Evolutionary conservation across 2,888 invertebrate genomes (phyloP).

Genomic region (Pterobdella sp.): DNA sequence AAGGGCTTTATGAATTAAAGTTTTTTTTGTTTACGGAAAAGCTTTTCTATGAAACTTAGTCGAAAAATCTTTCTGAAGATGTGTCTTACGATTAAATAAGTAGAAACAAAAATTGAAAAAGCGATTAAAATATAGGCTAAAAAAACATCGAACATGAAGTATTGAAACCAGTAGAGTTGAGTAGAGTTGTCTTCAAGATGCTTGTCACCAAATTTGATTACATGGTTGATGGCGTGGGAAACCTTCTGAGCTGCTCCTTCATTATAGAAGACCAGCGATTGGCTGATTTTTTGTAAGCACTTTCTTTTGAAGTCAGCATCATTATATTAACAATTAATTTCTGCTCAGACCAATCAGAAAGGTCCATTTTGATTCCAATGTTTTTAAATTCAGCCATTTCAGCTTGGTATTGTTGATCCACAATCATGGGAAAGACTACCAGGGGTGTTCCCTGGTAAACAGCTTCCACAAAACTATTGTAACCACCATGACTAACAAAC

Average conservation of each 20-base stretch:
- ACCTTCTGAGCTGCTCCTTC: conserved; percentile 21
- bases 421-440: conserved; percentile 28
- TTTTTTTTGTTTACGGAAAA: no score
- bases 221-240: conserved; percentile 21
- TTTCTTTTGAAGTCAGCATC: conserved; percentile 10
- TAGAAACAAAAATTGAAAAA: not conserved
- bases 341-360: conserved; percentile 25
- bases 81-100: not conserved
- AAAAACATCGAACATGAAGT: conserved; percentile 29
- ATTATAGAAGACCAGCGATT: conserved; percentile 17
- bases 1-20: no score
- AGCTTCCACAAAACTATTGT: conserved; percentile 29
- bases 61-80: not conserved
- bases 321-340: conserved; percentile 25
- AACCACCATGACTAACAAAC: conserved; percentile 32
- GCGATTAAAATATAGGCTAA: not conserved
- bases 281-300: conserved; percentile 15
- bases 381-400: conserved; percentile 15
- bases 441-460: conserved; percentile 29
- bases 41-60: no score
- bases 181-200: conserved; percentile 18
- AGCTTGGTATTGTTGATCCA: conserved; percentile 29
- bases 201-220: conserved; percentile 21
- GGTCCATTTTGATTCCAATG: conserved; percentile 27
- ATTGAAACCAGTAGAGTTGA: conserved; percentile 17